Evolutionary conservation across 2,113 vertebrate species (phyloP), one percentile per base, ranked within the genome.

Genomic region (Naja naja): DNA sequence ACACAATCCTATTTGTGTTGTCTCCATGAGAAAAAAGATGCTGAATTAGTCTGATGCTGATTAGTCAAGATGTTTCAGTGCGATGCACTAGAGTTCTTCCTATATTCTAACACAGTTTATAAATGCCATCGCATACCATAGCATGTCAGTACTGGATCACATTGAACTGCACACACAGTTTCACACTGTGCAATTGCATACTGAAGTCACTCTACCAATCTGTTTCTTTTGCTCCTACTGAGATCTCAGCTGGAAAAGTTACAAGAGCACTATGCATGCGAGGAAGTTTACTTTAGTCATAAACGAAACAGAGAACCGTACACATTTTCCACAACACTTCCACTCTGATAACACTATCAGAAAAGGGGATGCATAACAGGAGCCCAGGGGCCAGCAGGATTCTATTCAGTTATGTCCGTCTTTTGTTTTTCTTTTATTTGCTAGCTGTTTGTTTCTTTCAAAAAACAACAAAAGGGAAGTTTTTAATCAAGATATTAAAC

Each of bases 281-380:
- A 94, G 92, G 85, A 34, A 39, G 90, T 92, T 97, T 95, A 87
- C 64, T 95, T 58, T 94, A 9, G 0, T 49, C 54, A 81, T 87
- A 94, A 91, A 55, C 10, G 64, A 93, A 92, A 94, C 5, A 93
- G 64, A 93, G 54, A 85, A 94, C 1, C 88, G 56, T 88, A 88
- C 47, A 69, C 39, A 92, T 0, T 0, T 0, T 25, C 0, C 91
- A 89, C 95, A 94, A 92, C 91, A 86, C 53, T 95, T 3, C 0
- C 0, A 0, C 0, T 2, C 34, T 94, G 92, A 92, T 96, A 92
- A 94, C 55, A 90, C 18, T 49, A 56, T 5, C 18, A 49, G 92
- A 81, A 81, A 81, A 81, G 60, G 56, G 64, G 20, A 52, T 47
- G 52, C 11, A 91, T 54, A 91, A 54, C 55, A n/a, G 39, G 2